Percentiles rank a stretch among this genome's conserved stretches.
Evolutionary conservation across 2,113 vertebrate species (phyloP).

Genomic region (Ciconia stormi): DNA sequence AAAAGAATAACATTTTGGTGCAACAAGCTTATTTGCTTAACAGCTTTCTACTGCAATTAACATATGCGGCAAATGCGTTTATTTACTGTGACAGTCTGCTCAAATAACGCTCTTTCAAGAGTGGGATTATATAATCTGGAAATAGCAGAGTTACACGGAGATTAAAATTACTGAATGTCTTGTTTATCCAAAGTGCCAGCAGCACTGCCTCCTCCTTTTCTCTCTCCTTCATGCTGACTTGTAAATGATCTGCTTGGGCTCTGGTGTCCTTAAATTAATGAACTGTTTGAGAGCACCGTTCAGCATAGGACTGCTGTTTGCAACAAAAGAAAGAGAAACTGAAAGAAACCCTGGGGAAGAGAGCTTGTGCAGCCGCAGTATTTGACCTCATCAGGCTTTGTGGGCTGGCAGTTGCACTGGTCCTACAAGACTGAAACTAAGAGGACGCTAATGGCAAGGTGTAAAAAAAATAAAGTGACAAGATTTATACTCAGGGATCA

Average conservation of each 20-base stretch:
- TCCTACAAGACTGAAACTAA: not conserved
- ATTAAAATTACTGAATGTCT: slow-evolving; percentile 26
- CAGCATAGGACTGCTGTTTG: not conserved
- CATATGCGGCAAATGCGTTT: not conserved
- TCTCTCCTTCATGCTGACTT: not conserved
- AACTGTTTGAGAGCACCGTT: not conserved
- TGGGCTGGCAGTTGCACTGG: not conserved
- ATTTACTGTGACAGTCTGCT: slow-evolving; percentile 49
- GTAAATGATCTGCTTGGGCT: not conserved
- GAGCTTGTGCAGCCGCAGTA: not conserved
- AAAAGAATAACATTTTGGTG: slow-evolving; percentile 55
- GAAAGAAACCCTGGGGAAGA: not conserved
- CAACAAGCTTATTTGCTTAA: slow-evolving; percentile 61
- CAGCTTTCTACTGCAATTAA: slow-evolving; percentile 63
- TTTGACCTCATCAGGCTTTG: not conserved
- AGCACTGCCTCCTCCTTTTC: not conserved
- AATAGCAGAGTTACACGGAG: not conserved
- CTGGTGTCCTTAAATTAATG: not conserved
- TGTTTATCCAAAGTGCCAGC: not conserved
- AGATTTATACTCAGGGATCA: not conserved
- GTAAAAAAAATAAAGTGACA: not conserved
- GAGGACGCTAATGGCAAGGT: not conserved
- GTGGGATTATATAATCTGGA: slow-evolving; percentile 55
- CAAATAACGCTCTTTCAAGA: not conserved
- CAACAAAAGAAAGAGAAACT: not conserved